Evolutionary conservation across 2,113 vertebrate species (phyloP), one percentile per base, ranked within the genome.

Genomic region (Capreolus pygargus): DNA sequence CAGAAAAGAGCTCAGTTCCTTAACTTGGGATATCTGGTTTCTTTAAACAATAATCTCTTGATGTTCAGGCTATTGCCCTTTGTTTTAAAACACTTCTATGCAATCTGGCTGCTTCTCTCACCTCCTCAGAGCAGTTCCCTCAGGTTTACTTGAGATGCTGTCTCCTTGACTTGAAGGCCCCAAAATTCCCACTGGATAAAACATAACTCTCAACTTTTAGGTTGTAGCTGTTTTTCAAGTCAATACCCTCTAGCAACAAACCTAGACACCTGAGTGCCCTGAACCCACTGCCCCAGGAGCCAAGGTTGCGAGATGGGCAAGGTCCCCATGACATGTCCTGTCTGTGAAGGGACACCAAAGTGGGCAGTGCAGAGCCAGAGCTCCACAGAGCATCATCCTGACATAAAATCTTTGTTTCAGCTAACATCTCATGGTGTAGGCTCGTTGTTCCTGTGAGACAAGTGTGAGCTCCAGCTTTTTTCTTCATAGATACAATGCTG

Each of bases 331-430:
- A 19, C 39, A 6, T 2, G 0, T 14, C 43, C 60, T 93, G 64
- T 33, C 23, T 45, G 13, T 45, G 30, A 17, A 10, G 3, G 23
- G 52, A 25, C 9, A 47, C 2, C 21, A 8, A 10, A 8, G 33
- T 25, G 33, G 45, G 45, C 23, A 2, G 27, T 19, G 30, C 19
- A 3, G 39, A 55, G 99, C 99, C 98, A 99, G 98, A 99, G 99
- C 7, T 99, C 99, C 0, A 99, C 99, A 0, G 99, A 99, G 98
- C 98, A 99, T 94, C 99, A 99, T 3, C 99, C 99, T 19, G 98
- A 99, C 25, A 98, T 99, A 93, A 89, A 7, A 6, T 2, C 60
- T 50, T 43, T 21, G 13, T 50, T 57, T 84, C 54, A 14, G 36
- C 64, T 58, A 28, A 15, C n/a, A n/a, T 19, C 58, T 57, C 79